These are phyloP conservation scores for Sylvilagus floridanus DNA, from an alignment of 2,797 vertebrate species.

Conservation along the genomic window DNA sequence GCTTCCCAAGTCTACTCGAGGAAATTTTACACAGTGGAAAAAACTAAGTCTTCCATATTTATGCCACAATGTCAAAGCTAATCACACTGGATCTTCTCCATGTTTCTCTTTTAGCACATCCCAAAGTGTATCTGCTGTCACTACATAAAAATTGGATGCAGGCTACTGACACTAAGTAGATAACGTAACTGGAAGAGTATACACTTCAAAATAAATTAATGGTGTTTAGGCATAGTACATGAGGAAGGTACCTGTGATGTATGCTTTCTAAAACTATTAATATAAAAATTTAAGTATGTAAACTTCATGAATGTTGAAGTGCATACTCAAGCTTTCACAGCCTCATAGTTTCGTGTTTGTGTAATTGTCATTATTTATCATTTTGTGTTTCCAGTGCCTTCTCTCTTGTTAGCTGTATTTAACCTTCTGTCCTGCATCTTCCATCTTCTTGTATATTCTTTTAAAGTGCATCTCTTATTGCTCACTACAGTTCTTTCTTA, in stretches of 20 bases:
- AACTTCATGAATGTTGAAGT: neutral
- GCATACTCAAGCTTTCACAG: too few species aligned
- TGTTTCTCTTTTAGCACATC: neutral
- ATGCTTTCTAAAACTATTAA: neutral
- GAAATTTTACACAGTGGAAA: neutral
- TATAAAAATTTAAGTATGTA: neutral
- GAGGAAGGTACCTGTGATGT: neutral
- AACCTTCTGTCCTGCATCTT: conserved; percentile 1
- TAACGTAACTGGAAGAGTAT: neutral
- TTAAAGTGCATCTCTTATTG: neutral
- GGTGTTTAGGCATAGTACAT: neutral
- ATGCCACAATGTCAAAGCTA: neutral
- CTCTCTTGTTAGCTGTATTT: neutral
- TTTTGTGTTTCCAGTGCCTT: neutral
- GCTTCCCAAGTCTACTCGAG: neutral
- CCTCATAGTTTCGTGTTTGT: neutral
- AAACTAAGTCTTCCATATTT: neutral
- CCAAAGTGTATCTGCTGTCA: conserved; percentile 24
- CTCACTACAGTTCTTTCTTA: neutral
- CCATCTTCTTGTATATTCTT: neutral
- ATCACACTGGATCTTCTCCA: neutral
- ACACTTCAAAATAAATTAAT: neutral
- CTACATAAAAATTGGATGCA: neutral
- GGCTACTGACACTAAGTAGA: neutral
- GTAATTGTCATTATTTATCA: neutral